These are phyloP conservation scores for Charanyca ferruginea DNA, from an alignment of 2,888 invertebrate species.

Conservation along the genomic window DNA sequence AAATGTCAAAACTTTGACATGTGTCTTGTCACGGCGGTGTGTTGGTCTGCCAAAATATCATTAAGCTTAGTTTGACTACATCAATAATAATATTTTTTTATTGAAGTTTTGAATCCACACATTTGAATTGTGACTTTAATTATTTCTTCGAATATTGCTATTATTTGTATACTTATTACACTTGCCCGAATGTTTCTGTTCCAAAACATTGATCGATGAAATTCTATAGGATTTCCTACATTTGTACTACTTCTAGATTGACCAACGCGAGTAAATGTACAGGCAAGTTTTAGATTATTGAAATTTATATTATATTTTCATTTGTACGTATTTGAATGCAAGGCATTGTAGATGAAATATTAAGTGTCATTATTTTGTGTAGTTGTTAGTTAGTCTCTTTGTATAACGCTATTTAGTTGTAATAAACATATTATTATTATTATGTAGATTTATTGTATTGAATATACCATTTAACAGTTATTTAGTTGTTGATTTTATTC, in stretches of 20 bases:
- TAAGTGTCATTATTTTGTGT: constrained; percentile 57
- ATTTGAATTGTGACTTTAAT: constrained; percentile 30
- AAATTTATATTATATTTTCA: constrained; percentile 16
- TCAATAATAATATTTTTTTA: constrained; percentile 26
- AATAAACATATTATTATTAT: constrained; percentile 56
- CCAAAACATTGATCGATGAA: constrained; percentile 10
- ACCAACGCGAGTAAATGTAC: constrained; percentile 31
- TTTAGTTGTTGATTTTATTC: constrained; percentile 58
- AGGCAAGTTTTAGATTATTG: constrained; percentile 19
- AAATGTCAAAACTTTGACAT: constrained; percentile 8
- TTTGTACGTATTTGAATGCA: constrained; percentile 46
- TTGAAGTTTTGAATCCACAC: constrained; percentile 1
- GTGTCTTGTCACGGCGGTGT: constrained; percentile 36
- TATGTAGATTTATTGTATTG: constrained; percentile 61
- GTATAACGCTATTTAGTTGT: constrained; percentile 56
- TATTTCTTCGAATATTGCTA: constrained; percentile 32
- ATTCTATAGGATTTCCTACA: neutral
- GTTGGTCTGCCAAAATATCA: constrained; percentile 37
- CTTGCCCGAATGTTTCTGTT: constrained; percentile 9
- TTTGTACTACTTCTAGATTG: constrained; percentile 18
- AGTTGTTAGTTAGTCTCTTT: constrained; percentile 56
- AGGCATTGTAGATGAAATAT: constrained; percentile 31
- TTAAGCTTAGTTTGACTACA: constrained; percentile 31
- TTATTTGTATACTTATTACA: constrained; percentile 34
- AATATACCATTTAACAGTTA: constrained; percentile 63